Evolutionary conservation across 35 echinoderm and acorn worm genomes (phyloP).

Genomic region (Lytechinus pictus): DNA sequence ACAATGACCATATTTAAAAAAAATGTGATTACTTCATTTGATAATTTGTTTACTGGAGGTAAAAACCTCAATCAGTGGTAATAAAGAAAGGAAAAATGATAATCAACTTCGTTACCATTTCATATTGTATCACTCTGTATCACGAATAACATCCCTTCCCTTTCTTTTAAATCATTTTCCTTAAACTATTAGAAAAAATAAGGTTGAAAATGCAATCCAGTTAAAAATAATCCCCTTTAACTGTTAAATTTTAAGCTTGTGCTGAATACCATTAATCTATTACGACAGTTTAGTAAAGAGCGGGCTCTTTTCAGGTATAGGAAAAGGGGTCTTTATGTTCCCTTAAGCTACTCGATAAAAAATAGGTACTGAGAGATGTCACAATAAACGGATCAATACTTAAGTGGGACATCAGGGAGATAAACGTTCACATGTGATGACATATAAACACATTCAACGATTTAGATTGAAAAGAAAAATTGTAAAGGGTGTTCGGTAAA

Average conservation of each 20-base stretch:
- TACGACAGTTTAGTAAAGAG: background rate
- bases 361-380: background rate
- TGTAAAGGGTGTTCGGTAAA: background rate
- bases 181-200: background rate
- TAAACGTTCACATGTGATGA: background rate
- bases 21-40: too few species aligned
- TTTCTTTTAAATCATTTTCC: background rate
- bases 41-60: too few species aligned
- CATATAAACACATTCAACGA: background rate
- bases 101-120: background rate
- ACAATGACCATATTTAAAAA: too few species aligned
- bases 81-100: too few species aligned
- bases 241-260: background rate
- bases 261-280: background rate
- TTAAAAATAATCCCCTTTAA: background rate
- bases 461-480: background rate
- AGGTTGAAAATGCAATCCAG: background rate
- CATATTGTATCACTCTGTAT: background rate
- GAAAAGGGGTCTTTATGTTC: background rate
- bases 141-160: background rate
- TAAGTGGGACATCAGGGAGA: background rate
- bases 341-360: background rate
- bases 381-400: constrained; percentile 19
- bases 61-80: too few species aligned
- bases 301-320: background rate